phyloP scores from a whole-genome alignment of 2,888 invertebrate species.

The Lysandra coridon region DNA sequence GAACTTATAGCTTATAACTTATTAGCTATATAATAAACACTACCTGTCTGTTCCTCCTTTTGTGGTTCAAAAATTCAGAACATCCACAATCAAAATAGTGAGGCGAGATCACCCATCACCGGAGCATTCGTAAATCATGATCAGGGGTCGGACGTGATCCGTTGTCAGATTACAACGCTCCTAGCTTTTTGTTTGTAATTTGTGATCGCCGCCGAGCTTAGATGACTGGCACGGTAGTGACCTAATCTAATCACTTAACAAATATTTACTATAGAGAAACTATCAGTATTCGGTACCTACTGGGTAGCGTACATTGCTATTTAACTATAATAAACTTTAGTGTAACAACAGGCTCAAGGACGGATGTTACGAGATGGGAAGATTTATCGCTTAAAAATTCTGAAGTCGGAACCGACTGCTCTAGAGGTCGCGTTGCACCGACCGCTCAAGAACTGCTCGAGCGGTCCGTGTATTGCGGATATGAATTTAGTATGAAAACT shows the following conservation, averaged over 20 bases:
- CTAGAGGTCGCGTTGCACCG: too few relatives aligned
- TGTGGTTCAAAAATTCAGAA: constrained; percentile 36
- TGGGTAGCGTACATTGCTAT: not conserved
- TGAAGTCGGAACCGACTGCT: too few relatives aligned
- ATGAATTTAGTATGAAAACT: too few relatives aligned
- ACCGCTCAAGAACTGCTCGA: too few relatives aligned
- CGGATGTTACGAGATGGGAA: too few relatives aligned
- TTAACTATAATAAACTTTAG: not conserved
- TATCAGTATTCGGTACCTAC: too few relatives aligned
- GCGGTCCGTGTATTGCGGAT: too few relatives aligned
- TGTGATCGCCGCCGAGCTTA: constrained; percentile 68
- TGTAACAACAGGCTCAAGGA: too few relatives aligned
- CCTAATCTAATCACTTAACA: constrained; percentile 45
- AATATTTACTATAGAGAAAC: constrained; percentile 39
- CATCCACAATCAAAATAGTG: constrained; percentile 69
- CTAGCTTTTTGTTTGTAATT: constrained; percentile 76
- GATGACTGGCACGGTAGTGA: constrained; percentile 64
- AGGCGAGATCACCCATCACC: constrained; percentile 71
- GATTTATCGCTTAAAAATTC: too few relatives aligned
- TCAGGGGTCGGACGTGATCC: constrained; percentile 72
- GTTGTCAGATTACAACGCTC: constrained; percentile 74
- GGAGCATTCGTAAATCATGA: constrained; percentile 77
- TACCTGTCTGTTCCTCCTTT: not conserved
- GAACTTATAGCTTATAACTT: too few relatives aligned
- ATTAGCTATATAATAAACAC: not conserved